A percentile compares a stretch with the other conserved stretches of the same genome.
These are phyloP conservation scores for Galago senegalensis DNA, from an alignment of 2,797 vertebrate genomes.

Conservation along the genomic window DNA sequence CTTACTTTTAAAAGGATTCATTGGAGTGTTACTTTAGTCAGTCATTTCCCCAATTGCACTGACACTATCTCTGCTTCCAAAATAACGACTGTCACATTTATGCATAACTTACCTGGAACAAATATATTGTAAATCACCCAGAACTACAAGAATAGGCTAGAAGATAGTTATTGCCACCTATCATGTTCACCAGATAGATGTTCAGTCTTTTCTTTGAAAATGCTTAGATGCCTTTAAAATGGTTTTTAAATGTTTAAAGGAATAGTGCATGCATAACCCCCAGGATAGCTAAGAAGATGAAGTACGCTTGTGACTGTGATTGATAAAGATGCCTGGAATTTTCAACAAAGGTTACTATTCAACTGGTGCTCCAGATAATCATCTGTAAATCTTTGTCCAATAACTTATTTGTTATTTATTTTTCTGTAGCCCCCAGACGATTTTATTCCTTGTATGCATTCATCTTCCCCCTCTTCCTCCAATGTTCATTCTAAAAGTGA, in stretches of 20 bases:
- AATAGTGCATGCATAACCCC: background rate
- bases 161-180: conserved; percentile 7
- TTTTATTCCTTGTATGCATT: conserved; percentile 54
- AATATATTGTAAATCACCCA: background rate
- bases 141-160: background rate
- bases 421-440: conserved; percentile 14
- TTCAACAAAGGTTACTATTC: conserved; percentile 57
- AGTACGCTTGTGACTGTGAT: conserved; percentile 44
- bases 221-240: conserved; percentile 45
- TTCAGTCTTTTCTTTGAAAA: conserved; percentile 24
- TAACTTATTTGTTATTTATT: conserved; percentile 68
- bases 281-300: conserved; percentile 47
- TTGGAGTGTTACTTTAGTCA: conserved; percentile 46
- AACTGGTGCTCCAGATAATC: conserved; percentile 2
- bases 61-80: conserved; percentile 21
- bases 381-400: conserved; percentile 50
- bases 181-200: background rate
- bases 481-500: conserved; percentile 61
- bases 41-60: background rate
- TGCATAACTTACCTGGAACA: conserved; percentile 30
- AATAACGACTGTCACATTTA: conserved; percentile 8
- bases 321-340: conserved; percentile 59
- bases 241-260: conserved; percentile 54
- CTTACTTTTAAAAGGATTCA: conserved; percentile 49
- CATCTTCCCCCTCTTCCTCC: background rate